Conservation (phyloP, 2,797 vertebrate genomes). For the Pangasius mekongensis region DNA sequence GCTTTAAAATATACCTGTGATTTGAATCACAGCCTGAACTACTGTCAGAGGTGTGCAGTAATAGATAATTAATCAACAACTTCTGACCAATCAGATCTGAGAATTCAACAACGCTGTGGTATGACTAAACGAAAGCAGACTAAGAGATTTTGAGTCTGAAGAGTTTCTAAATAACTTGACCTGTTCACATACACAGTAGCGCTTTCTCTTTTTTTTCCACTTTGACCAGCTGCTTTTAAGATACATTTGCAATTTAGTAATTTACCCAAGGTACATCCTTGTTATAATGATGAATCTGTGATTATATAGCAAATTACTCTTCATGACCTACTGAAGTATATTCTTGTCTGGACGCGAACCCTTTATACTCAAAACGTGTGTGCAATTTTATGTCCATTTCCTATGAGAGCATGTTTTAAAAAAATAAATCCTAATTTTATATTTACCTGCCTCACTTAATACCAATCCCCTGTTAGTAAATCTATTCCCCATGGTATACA, state of each 20-base stretch:
- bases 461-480: conserved; percentile 31
- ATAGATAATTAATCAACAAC: background rate
- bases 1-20: no score
- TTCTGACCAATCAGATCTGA: background rate
- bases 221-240: background rate
- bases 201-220: background rate
- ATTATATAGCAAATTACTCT: conserved; percentile 17
- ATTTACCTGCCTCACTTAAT: conserved; percentile 18
- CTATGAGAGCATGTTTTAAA: conserved; percentile 11
- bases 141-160: background rate
- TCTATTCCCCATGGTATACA: conserved; percentile 39
- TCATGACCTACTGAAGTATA: background rate
- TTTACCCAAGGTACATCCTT: conserved; percentile 6
- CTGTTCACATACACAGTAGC: background rate
- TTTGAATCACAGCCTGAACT: no score
- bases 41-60: background rate
- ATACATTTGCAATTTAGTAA: conserved; percentile 4
- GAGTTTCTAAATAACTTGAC: background rate
- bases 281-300: background rate
- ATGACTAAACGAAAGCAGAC: no score
- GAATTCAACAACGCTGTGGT: background rate
- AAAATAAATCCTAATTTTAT: background rate
- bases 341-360: background rate
- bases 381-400: conserved; percentile 14
- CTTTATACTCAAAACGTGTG: background rate